Evolutionary conservation across 92 coral and sea anemone genomes (phyloP).

Genomic region (Actinostola sp.): DNA sequence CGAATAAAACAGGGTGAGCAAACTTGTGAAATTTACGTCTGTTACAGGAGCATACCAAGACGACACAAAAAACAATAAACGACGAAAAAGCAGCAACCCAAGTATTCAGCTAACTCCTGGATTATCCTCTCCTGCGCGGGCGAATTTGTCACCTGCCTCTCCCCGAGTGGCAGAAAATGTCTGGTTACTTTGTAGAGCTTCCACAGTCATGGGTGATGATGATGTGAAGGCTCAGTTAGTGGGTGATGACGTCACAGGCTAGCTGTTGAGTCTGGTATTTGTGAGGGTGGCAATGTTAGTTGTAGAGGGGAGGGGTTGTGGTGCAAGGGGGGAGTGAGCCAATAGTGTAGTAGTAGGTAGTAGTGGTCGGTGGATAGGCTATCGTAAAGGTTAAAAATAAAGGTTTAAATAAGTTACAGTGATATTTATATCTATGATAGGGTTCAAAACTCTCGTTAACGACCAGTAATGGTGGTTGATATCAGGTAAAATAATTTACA

Average conservation of each 20-base stretch:
- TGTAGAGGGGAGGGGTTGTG: slow-evolving; percentile 14
- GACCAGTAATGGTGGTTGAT: not conserved
- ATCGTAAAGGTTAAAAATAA: not conserved
- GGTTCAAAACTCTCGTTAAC: no score
- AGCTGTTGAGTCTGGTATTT: not conserved
- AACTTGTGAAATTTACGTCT: no score
- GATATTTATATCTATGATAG: no score
- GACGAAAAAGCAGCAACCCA: no score
- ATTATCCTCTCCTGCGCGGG: slow-evolving; percentile 3
- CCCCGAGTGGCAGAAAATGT: not conserved
- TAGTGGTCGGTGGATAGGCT: slow-evolving; percentile 37
- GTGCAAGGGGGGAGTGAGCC: slow-evolving; percentile 26
- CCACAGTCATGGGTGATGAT: not conserved
- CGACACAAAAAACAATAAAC: no score
- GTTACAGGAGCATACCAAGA: no score
- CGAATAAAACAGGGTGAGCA: no score
- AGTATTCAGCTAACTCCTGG: slow-evolving; percentile 33
- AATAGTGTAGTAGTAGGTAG: slow-evolving; percentile 15
- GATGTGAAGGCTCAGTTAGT: slow-evolving; percentile 3
- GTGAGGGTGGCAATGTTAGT: slow-evolving; percentile 29
- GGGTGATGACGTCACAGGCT: not conserved
- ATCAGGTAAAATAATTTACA: no score
- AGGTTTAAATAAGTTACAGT: no score
- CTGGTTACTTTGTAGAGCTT: not conserved
- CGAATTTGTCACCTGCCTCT: slow-evolving; percentile 11